phyloP scores from a whole-genome alignment of 1,140 invertebrate genomes.

The Chironomus striatipennis region DNA sequence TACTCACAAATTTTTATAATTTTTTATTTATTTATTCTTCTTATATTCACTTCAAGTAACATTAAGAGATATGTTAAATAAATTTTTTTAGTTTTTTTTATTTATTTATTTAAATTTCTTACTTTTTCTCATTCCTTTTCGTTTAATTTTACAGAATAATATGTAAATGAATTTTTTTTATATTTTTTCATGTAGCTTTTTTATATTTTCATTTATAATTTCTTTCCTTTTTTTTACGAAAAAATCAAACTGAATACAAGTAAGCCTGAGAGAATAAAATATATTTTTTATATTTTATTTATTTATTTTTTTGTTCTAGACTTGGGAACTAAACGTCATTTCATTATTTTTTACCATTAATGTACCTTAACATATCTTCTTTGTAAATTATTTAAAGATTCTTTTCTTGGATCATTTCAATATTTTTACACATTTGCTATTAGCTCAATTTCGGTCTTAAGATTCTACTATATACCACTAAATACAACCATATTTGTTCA shows the following conservation, averaged over 20 bases:
- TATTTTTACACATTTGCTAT: too few species aligned
- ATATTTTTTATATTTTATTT: not conserved
- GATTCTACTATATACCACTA: too few species aligned
- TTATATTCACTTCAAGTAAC: constrained; percentile 23
- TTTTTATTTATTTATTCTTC: constrained; percentile 16
- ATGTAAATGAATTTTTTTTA: not conserved
- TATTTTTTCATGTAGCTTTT: not conserved
- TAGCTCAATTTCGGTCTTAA: too few species aligned
- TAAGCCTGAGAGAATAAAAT: not conserved
- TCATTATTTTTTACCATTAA: too few species aligned
- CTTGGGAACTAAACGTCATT: too few species aligned
- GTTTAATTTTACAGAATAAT: constrained; percentile 10
- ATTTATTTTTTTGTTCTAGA: not conserved
- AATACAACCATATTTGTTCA: too few species aligned
- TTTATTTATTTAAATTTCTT: not conserved
- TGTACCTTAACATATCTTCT: too few species aligned
- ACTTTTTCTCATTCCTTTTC: constrained; percentile 6
- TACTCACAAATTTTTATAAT: not conserved
- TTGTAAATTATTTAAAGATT: too few species aligned
- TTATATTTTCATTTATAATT: not conserved
- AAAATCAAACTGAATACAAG: constrained; percentile 20
- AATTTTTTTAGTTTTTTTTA: constrained; percentile 19
- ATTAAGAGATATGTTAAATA: constrained; percentile 23
- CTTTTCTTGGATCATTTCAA: too few species aligned
- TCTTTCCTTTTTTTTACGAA: not conserved